Percentiles rank a stretch among this genome's conserved stretches.
Evolutionary conservation across 2,113 vertebrate genomes (phyloP).

Genomic region (Centropus bengalensis): DNA sequence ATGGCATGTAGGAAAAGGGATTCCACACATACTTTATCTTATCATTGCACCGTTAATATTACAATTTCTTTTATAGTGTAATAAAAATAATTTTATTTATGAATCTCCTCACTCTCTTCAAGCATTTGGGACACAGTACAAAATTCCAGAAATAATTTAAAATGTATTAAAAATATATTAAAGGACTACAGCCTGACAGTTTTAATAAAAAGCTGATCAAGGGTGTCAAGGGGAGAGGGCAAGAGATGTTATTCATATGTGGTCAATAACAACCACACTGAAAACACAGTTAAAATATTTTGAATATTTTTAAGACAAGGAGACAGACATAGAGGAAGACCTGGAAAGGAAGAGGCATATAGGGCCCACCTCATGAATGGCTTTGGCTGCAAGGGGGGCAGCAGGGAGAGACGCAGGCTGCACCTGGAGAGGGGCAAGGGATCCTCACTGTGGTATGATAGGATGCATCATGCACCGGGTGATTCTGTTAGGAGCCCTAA

Average conservation of each 20-base stretch:
- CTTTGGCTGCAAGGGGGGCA: neutral
- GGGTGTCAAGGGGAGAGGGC: neutral
- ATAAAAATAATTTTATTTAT: slow-evolving; percentile 47
- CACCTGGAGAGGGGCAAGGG: neutral
- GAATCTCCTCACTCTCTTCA: neutral
- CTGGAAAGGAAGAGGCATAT: neutral
- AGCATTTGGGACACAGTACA: neutral
- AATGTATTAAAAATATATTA: slow-evolving; percentile 44
- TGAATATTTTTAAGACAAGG: neutral
- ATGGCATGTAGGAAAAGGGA: neutral
- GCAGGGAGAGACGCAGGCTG: neutral
- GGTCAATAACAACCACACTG: slow-evolving; percentile 5
- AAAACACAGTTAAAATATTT: neutral
- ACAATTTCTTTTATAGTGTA: neutral
- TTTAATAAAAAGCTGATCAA: slow-evolving; percentile 55
- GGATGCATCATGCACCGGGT: fast-evolving
- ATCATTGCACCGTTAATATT: neutral
- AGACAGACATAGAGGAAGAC: neutral
- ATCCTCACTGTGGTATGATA: fast-evolving
- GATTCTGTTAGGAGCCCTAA: neutral
- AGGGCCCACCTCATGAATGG: neutral
- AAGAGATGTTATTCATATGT: neutral
- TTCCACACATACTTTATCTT: slow-evolving; percentile 39
- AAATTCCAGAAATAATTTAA: slow-evolving; percentile 43
- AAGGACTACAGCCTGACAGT: neutral